phyloP scores from a whole-genome alignment of 1,140 invertebrate species.

The Psix sp. region DNA sequence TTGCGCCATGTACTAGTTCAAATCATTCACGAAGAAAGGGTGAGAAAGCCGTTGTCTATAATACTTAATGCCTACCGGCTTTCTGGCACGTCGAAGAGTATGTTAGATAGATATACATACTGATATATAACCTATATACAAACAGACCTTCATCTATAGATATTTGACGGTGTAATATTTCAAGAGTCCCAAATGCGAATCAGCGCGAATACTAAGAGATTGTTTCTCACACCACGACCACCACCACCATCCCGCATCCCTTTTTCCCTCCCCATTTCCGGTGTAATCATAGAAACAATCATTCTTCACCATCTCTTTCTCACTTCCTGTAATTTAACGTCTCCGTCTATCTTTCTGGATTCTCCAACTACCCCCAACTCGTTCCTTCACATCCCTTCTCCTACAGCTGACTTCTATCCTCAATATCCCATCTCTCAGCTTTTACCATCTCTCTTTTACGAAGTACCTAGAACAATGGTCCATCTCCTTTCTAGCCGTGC shows the following conservation, averaged over 20 bases:
- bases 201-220: slow-evolving; percentile 75
- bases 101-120: too few relatives aligned
- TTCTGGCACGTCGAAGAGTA: too few relatives aligned
- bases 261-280: slow-evolving; percentile 68
- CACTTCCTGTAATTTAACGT: slow-evolving; percentile 37
- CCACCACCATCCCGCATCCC: slow-evolving; percentile 41
- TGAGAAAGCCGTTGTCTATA: too few relatives aligned
- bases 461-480: slow-evolving; percentile 30
- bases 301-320: slow-evolving; percentile 65
- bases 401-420: slow-evolving; percentile 58
- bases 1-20: too few relatives aligned
- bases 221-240: slow-evolving; percentile 64
- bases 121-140: too few relatives aligned
- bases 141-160: too few relatives aligned
- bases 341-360: slow-evolving; percentile 32
- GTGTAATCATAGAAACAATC: slow-evolving; percentile 77
- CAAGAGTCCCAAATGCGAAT: slow-evolving; percentile 71
- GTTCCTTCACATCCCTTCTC: slow-evolving; percentile 45
- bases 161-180: slow-evolving; percentile 72
- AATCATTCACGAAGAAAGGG: too few relatives aligned
- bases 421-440: slow-evolving; percentile 50
- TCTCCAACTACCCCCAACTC: slow-evolving; percentile 20
- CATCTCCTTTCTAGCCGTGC: slow-evolving; percentile 33
- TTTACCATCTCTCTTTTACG: slow-evolving; percentile 36
- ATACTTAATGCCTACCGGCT: too few relatives aligned